Percentiles rank a stretch among this genome's conserved stretches.
These are phyloP conservation scores for Poecilia latipinna DNA, from an alignment of 2,113 vertebrate species.

Conservation along the genomic window DNA sequence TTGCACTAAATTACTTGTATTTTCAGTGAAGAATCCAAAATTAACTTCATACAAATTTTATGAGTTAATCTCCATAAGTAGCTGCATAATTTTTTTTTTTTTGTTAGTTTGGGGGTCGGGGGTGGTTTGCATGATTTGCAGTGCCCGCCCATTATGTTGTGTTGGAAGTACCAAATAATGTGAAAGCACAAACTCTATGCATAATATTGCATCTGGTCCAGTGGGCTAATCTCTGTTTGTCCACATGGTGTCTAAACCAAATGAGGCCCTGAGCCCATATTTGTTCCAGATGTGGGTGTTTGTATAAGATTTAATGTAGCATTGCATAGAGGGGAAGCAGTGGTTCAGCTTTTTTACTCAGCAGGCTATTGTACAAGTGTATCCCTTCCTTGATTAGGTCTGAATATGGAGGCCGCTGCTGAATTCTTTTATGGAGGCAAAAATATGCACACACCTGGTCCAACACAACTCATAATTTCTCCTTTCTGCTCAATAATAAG, in stretches of 20 bases:
- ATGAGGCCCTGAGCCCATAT: slow-evolving; percentile 9
- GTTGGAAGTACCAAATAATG: slow-evolving; percentile 10
- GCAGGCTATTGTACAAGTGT: neutral
- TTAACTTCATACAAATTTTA: neutral
- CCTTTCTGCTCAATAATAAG: neutral
- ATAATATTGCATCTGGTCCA: slow-evolving; percentile 1
- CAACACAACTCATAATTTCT: neutral
- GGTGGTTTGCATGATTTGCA: neutral
- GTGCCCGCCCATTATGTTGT: neutral
- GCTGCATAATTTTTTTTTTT: neutral
- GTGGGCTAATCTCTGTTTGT: slow-evolving; percentile 43
- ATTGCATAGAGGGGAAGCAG: neutral
- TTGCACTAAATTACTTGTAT: neutral
- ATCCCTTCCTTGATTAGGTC: neutral
- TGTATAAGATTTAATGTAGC: slow-evolving; percentile 7
- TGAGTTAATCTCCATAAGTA: neutral
- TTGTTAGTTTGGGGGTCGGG: no score
- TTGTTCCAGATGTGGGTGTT: slow-evolving; percentile 32
- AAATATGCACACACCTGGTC: neutral
- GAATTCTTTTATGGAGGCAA: neutral
- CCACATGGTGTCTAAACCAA: slow-evolving; percentile 28
- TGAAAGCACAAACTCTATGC: slow-evolving; percentile 14
- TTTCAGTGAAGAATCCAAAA: neutral
- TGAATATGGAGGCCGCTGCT: neutral
- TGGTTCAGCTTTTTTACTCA: slow-evolving; percentile 9